These are phyloP conservation scores for Drosophila neutralis DNA, from an alignment of 2,888 invertebrate species.

Conservation along the genomic window DNA sequence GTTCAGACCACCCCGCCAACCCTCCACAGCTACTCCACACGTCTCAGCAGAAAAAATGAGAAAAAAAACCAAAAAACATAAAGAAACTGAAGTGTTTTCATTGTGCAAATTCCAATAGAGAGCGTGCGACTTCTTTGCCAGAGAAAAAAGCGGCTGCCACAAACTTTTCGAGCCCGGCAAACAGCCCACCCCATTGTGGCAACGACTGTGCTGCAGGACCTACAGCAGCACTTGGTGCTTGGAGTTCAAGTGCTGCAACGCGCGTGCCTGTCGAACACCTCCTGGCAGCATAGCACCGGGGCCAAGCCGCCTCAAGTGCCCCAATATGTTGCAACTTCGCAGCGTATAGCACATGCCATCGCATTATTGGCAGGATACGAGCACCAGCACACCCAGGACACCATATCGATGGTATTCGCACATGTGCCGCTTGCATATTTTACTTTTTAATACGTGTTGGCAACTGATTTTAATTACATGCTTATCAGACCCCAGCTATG, in stretches of 20 bases:
- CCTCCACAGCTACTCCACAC: conserved; percentile 51
- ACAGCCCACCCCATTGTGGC: conserved; percentile 9
- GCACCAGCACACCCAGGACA: background rate
- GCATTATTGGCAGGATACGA: conserved; percentile 39
- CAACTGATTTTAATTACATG: conserved; percentile 30
- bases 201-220: conserved; percentile 23
- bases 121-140: conserved; percentile 72
- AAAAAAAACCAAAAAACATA: conserved; percentile 4
- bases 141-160: conserved; percentile 37
- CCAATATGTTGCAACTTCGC: conserved; percentile 78
- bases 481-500: background rate
- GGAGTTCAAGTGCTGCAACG: conserved; percentile 71
- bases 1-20: conserved; percentile 58
- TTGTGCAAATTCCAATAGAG: conserved; percentile 78
- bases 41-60: conserved; percentile 37
- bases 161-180: conserved; percentile 54
- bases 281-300: conserved; percentile 5
- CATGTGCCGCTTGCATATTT: conserved; percentile 38
- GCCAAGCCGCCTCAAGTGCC: conserved; percentile 61
- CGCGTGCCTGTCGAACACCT: conserved; percentile 64
- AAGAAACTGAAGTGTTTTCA: conserved; percentile 67
- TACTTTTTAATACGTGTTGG: conserved; percentile 37
- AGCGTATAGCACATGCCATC: conserved; percentile 63
- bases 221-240: conserved; percentile 62
- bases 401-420: conserved; percentile 6